Evolutionary conservation across 2,888 invertebrate species (phyloP), one percentile per base, ranked within the genome.

Genomic region (Spisula subtruncata): DNA sequence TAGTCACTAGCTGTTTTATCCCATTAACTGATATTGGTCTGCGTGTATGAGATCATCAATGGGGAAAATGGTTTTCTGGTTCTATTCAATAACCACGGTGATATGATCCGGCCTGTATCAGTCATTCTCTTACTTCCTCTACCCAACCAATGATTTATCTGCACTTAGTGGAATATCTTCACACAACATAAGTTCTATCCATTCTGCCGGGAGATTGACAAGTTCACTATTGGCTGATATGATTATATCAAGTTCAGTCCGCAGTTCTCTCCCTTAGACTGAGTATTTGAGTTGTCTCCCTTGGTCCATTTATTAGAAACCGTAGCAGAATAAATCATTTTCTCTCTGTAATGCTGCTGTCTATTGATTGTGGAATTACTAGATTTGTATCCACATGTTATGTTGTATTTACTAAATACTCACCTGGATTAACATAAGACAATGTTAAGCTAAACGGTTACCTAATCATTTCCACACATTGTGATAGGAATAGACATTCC

Each of bases 311-410:
- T n/a, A 75, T 12, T n/a, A 0, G 5, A 5, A n/a, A 75, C 41
- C 54, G 48, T 25, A 14, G 48, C 41, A 66, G 48, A 71, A 84
- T 84, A 71, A 84, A 84, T 84, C 29, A 71, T 84, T 84, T 84
- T 84, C 20, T 75, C 10, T 32, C 29, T 56, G 56, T 29, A n/a
- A 14, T n/a, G n/a, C n/a, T 82, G 82, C 5, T 56, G 51, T 82
- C 56, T 84, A 48, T 84, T 29, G 71, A 84, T 84, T 71, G 66
- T 71, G 29, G 71, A 84, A 75, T 84, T 84, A 84, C 71, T 46
- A 84, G 84, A 84, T 71, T 71, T 84, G 71, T 84, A 84, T 84
- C 84, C 46, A 84, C 71, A 71, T 84, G 84, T 84, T 48, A 84
- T 84, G 75, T 75, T 66, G 84, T 84, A 84, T 84, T 84, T 84